Base-by-base conservation (phyloP, 2,888 invertebrate genomes). In the Clunio marinus region DNA sequence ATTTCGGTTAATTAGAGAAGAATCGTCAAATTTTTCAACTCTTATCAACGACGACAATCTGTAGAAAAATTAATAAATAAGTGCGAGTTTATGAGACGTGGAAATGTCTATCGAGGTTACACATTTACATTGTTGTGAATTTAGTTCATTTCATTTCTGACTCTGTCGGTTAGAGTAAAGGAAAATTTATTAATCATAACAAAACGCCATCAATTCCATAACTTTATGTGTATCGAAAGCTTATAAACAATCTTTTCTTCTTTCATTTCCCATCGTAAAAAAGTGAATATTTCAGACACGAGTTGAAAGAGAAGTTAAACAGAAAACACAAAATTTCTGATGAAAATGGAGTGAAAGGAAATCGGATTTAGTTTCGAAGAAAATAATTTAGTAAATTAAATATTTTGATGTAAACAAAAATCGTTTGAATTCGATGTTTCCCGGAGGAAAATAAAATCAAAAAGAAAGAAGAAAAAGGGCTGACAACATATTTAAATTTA, bases 241-340 rank as follows among this genome's bases (percentile, higher is more conserved):
- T n/a, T n/a, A 41, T 41, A 41, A 41, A 41, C 41, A 41, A 41
- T 41, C 15, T 10, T 32, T 32, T 10, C 15, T 41, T 15, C n/a
- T n/a, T 41, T 57, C 27, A 57, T 27, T 57, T 57, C 57, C 57
- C 27, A 57, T 57, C 57, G 27, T 57, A 57, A 57, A 57, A 25
- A 20, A 51, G 41, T 3, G 51, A 24, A 22, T 45, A 63, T 63
- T 63, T 63, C 41, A 37, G 25, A 17, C 37, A 27, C 46, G 63
- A 63, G 63, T 46, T 63, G 63, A 63, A 63, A 63, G 63, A 63
- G 17, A 63, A 46, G 25, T 63, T 63, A 24, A 63, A 45, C 63
- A 63, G 37, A 63, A 62, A 35, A 8, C 5, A 5, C 20, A 46
- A 46, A 46, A 17, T 22, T 41, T 41, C 10, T 15, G 2, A 10